Conservation (phyloP, 92 coral and sea anemone species). For the Zoanthus sociatus region DNA sequence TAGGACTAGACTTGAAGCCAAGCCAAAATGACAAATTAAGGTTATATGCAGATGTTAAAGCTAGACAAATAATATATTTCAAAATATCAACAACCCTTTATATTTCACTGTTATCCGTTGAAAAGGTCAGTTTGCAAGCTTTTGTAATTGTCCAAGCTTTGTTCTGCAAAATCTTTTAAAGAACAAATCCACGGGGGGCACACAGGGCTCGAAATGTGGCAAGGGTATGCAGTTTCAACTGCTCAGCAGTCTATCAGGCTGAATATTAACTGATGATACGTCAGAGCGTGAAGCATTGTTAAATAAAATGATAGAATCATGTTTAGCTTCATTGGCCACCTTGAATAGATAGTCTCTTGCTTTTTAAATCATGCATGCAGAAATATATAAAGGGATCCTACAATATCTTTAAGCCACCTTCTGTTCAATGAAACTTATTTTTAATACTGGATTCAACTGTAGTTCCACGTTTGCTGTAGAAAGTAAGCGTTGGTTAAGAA, state of each 20-base stretch:
- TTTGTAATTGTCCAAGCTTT: too few relatives aligned
- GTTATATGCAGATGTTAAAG: too few relatives aligned
- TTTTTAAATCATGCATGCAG: constrained; percentile 39
- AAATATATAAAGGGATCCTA: constrained; percentile 51
- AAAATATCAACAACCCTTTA: too few relatives aligned
- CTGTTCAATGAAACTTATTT: constrained; percentile 50
- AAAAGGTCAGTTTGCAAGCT: too few relatives aligned
- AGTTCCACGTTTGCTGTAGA: constrained; percentile 43
- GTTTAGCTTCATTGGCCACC: constrained; percentile 53
- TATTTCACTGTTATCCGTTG: too few relatives aligned
- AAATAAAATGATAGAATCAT: constrained; percentile 48
- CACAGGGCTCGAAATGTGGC: too few relatives aligned
- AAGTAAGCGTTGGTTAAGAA: constrained; percentile 60
- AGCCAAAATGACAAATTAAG: too few relatives aligned
- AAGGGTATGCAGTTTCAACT: constrained; percentile 12
- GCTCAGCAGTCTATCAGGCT: constrained; percentile 6
- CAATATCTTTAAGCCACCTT: constrained; percentile 46
- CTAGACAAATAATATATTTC: too few relatives aligned
- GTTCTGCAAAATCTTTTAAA: too few relatives aligned
- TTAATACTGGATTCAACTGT: constrained; percentile 58
- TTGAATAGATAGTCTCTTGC: constrained; percentile 46
- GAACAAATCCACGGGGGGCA: too few relatives aligned
- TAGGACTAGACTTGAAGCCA: too few relatives aligned
- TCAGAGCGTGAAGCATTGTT: constrained; percentile 25
- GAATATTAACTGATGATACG: constrained; percentile 16